Conservation (phyloP, 1,140 invertebrate genomes). For the Leptinotarsa texana region DNA sequence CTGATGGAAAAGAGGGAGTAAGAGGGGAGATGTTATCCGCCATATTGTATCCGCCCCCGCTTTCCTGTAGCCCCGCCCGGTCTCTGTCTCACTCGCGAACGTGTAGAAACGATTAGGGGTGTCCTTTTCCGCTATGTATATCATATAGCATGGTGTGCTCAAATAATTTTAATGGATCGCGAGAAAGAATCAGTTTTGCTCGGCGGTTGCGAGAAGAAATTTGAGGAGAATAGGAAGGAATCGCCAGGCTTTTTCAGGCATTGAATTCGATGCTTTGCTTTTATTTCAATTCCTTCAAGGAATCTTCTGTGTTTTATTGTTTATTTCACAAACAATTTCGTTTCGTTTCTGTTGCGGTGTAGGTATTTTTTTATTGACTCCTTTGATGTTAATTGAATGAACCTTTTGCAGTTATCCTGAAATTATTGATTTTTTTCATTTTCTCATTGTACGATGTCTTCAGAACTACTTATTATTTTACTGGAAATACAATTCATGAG, state of each 20-base stretch:
- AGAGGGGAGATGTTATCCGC: slow-evolving; percentile 53
- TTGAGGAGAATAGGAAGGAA: slow-evolving; percentile 29
- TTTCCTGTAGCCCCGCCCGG: slow-evolving; percentile 49
- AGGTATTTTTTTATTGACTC: neutral
- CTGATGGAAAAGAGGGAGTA: slow-evolving; percentile 42
- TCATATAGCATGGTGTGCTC: slow-evolving; percentile 46
- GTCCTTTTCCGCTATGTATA: slow-evolving; percentile 45
- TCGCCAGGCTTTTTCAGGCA: slow-evolving; percentile 30
- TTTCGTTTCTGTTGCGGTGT: slow-evolving; percentile 15
- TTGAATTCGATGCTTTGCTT: slow-evolving; percentile 27
- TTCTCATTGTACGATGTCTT: too few relatives aligned
- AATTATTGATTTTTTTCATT: too few relatives aligned
- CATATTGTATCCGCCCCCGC: slow-evolving; percentile 57
- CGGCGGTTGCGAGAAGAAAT: slow-evolving; percentile 40
- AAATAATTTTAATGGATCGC: slow-evolving; percentile 55
- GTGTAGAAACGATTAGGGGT: neutral
- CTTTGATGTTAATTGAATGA: neutral
- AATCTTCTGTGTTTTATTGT: slow-evolving; percentile 30
- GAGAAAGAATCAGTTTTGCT: slow-evolving; percentile 46
- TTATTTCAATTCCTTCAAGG: slow-evolving; percentile 30
- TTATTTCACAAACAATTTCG: slow-evolving; percentile 28
- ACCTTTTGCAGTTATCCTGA: too few relatives aligned
- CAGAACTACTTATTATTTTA: too few relatives aligned
- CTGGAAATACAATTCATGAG: too few relatives aligned
- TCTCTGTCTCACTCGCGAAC: slow-evolving; percentile 38